phyloP scores from a whole-genome alignment of 92 coral and sea anemone genomes.

The Montipora capitata region DNA sequence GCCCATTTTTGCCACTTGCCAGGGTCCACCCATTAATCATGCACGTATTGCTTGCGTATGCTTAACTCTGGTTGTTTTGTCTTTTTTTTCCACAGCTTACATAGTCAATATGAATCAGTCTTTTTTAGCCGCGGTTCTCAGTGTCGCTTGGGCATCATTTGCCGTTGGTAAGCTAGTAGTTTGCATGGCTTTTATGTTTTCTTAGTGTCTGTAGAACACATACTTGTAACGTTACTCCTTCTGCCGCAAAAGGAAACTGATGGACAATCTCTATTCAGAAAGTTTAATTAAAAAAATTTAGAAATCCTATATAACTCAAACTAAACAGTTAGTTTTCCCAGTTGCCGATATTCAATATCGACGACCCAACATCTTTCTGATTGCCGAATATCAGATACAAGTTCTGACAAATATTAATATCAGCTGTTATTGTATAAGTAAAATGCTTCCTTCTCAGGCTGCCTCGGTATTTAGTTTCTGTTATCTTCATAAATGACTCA shows the following conservation, averaged over 20 bases:
- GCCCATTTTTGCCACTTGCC: no score
- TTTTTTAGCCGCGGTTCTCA: neutral
- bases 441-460: no score
- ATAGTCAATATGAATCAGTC: conserved; percentile 1
- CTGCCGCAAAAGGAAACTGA: neutral
- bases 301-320: neutral
- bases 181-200: neutral
- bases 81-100: neutral
- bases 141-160: neutral
- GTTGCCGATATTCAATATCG: neutral
- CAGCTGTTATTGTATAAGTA: no score
- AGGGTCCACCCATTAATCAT: no score
- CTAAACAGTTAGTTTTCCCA: neutral
- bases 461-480: no score
- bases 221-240: no score
- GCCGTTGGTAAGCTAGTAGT: neutral
- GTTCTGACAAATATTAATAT: no score
- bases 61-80: neutral
- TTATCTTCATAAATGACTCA: no score
- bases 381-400: no score
- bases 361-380: neutral
- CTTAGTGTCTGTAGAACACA: no score
- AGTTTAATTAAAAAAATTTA: no score
- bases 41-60: neutral
- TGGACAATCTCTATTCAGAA: neutral